Conservation (phyloP, 2,888 invertebrate genomes). For the Argyresthia albistria region DNA sequence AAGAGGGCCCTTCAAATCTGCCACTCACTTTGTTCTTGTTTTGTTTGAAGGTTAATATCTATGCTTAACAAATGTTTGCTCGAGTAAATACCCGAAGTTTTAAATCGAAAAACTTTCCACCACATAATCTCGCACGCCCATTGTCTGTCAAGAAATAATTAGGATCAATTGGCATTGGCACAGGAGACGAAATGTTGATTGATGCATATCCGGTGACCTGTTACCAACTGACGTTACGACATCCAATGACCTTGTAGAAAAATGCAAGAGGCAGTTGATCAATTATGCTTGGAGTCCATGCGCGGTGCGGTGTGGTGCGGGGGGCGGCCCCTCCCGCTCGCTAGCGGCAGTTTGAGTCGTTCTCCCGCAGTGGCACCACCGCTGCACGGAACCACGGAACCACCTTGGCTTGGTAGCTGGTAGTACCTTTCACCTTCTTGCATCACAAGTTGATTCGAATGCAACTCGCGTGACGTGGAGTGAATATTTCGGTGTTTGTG, state of each 20-base stretch:
- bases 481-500: constrained; percentile 65
- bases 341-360: constrained; percentile 61
- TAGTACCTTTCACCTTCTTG: constrained; percentile 60
- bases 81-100: constrained; percentile 11
- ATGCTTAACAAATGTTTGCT: constrained; percentile 28
- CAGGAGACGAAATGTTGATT: no score
- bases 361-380: constrained; percentile 55
- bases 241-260: constrained; percentile 39
- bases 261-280: constrained; percentile 49
- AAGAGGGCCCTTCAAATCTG: constrained; percentile 52
- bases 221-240: neutral
- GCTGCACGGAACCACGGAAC: constrained; percentile 54
- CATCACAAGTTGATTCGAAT: constrained; percentile 43
- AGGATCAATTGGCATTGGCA: neutral
- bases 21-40: constrained; percentile 65
- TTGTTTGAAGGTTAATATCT: constrained; percentile 69
- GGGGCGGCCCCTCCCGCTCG: constrained; percentile 32
- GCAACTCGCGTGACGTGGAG: constrained; percentile 55
- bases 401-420: constrained; percentile 22
- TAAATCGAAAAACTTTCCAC: constrained; percentile 4
- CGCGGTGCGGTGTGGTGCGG: constrained; percentile 15
- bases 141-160: neutral
- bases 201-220: no score
- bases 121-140: neutral
- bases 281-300: constrained; percentile 36